Conservation (phyloP, 2,113 vertebrate species). For the Erinaceus europaeus region DNA sequence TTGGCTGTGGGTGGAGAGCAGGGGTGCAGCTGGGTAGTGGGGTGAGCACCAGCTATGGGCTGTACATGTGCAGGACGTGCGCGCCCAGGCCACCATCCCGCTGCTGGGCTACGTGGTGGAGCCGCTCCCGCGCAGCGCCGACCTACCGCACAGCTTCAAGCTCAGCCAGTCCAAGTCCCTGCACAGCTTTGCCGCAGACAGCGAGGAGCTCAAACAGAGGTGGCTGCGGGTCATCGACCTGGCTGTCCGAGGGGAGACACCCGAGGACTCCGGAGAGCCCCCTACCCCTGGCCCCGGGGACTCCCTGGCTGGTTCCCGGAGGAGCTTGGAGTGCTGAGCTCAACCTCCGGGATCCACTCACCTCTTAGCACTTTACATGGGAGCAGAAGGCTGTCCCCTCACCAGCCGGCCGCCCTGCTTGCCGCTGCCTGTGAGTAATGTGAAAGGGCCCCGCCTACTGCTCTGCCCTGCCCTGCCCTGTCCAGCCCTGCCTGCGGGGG, state of each 20-base stretch:
- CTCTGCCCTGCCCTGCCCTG: no score
- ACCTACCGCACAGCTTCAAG: constrained; percentile 91
- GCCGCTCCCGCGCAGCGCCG: constrained; percentile 84
- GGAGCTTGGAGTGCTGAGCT: constrained; percentile 73
- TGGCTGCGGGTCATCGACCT: constrained; percentile 93
- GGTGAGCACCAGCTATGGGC: background rate
- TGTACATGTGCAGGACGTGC: constrained; percentile 88
- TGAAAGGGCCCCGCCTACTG: no score
- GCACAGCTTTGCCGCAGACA: constrained; percentile 94
- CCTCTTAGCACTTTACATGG: constrained; percentile 84
- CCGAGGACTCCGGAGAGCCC: constrained; percentile 77
- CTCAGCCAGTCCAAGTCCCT: constrained; percentile 95
- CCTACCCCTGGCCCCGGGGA: constrained; percentile 66
- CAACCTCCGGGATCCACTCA: background rate
- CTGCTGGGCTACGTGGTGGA: constrained; percentile 95
- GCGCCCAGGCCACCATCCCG: constrained; percentile 94
- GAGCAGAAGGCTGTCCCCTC: background rate
- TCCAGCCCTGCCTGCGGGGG: no score
- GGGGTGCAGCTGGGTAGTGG: background rate
- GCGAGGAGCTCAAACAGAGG: constrained; percentile 94
- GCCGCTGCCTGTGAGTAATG: no score
- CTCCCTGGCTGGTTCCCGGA: constrained; percentile 73
- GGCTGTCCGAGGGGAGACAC: constrained; percentile 91
- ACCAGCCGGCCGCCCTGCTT: no score
- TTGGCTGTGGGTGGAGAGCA: no score